phyloP scores from a whole-genome alignment of 2,113 vertebrate species.

The Hippocampus guttulatus region DNA sequence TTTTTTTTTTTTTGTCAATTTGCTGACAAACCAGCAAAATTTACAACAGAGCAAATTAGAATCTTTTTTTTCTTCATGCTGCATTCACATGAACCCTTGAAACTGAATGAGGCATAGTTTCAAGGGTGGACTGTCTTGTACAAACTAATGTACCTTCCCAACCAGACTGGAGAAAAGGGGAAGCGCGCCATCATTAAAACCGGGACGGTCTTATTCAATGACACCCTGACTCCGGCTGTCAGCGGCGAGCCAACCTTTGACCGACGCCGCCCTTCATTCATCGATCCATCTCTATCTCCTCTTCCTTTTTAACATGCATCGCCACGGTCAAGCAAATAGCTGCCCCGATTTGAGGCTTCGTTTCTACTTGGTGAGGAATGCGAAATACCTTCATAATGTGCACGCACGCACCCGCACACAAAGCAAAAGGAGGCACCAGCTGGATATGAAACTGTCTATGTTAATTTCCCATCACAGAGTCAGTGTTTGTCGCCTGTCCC shows the following conservation, averaged over 20 bases:
- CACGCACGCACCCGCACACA: not conserved
- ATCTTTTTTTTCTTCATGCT: not conserved
- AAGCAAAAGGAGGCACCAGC: conserved; percentile 40
- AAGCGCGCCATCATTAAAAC: conserved; percentile 39
- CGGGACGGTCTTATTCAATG: conserved; percentile 51
- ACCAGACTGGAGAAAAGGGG: not conserved
- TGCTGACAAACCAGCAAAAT: too few species aligned
- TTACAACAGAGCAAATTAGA: too few species aligned
- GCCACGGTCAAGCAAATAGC: not conserved
- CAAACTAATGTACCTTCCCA: conserved; percentile 24
- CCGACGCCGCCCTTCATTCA: conserved; percentile 26
- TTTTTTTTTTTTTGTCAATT: too few species aligned
- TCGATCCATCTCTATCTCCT: conserved; percentile 31
- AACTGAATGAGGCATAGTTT: not conserved
- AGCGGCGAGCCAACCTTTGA: conserved; percentile 52
- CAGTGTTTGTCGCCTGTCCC: not conserved
- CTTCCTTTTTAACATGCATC: conserved; percentile 7
- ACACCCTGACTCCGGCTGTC: conserved; percentile 46
- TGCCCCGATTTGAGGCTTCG: not conserved
- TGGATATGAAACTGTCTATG: conserved; percentile 46
- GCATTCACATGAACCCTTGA: not conserved
- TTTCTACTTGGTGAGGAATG: not conserved
- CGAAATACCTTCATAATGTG: conserved; percentile 5
- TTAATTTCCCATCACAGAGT: conserved; percentile 50
- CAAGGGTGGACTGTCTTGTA: conserved; percentile 1